Base-by-base conservation (phyloP, 2,888 invertebrate genomes). In the Drosophila mulleri region DNA sequence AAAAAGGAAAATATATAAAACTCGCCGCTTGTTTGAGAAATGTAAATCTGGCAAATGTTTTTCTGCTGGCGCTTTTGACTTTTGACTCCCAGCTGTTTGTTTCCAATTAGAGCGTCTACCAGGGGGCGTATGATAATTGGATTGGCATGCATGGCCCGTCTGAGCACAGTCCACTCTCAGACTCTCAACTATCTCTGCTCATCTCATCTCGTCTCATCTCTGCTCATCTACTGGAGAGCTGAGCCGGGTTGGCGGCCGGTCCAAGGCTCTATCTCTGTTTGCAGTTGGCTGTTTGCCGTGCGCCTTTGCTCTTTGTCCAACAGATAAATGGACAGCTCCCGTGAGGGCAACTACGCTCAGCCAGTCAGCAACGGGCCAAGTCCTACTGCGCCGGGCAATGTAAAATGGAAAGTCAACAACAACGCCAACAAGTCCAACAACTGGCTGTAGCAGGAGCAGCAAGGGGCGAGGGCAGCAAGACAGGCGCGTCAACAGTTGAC, bases 111-210 rank as follows among this genome's bases (percentile, higher is more conserved):
- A 76, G 77, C 69, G 52, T 60, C 72, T 64, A 80, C 83, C 83
- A 82, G 70, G 82, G 76, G 84, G 76, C 72, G 88, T 74, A 81
- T 86, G 84, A 87, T 89, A 84, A 89, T 84, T 89, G 89, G 89
- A 89, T 84, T 81, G 89, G 81, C 73, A 89, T 87, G 78, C 75
- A 86, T 80, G 83, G 23, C 23, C 23, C 39, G n/a, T 29, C 50
- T 32, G 44, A 29, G 20, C 54, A 23, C n/a, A 41, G 39, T 29
- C 41, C 16, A 29, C 12, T 11, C 26, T 39, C 39, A 8, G n/a
- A 2, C n/a, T n/a, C n/a, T n/a, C 39, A 26, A 12, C 54, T 29
- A n/a, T 37, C 58, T 39, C 37, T 14, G 16, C 42, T 23, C 42
- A 29, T 45, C 65, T 41, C 41, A 12, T 26, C 26, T 26, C 26